phyloP scores from a whole-genome alignment of 2,797 vertebrate species.

The Bufotes viridis region DNA sequence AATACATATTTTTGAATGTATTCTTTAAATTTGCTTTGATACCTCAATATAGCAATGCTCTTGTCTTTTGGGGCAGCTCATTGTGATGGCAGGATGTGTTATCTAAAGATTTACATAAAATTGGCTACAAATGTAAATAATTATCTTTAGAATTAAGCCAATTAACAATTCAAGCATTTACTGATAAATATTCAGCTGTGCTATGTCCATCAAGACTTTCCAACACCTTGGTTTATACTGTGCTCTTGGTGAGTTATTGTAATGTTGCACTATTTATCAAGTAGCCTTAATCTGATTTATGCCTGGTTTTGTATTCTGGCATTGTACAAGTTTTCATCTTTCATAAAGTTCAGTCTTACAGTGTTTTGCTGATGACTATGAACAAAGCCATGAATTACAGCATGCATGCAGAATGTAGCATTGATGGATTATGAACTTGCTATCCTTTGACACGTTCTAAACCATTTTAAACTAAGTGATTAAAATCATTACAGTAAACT shows the following conservation, averaged over 20 bases:
- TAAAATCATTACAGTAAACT: conserved; percentile 85
- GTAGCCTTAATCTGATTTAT: conserved; percentile 22
- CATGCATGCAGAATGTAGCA: conserved; percentile 75
- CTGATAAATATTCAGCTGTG: too few species aligned
- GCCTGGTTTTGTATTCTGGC: conserved; percentile 66
- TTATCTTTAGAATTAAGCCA: too few species aligned
- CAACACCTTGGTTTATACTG: background rate
- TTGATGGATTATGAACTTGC: conserved; percentile 78
- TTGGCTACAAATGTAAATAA: too few species aligned
- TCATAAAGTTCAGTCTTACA: conserved; percentile 68
- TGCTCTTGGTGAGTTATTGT: background rate
- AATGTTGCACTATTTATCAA: conserved; percentile 13
- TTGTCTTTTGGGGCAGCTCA: too few species aligned
- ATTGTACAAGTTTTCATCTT: conserved; percentile 68
- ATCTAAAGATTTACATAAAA: too few species aligned
- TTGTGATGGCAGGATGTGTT: too few species aligned
- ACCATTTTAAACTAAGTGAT: conserved; percentile 81
- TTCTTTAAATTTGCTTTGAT: too few species aligned
- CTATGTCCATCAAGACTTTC: background rate
- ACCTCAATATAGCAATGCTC: too few species aligned
- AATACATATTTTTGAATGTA: too few species aligned
- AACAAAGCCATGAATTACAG: conserved; percentile 81
- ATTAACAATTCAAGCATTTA: too few species aligned
- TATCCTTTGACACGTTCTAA: conserved; percentile 77
- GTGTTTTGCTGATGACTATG: conserved; percentile 63